Conservation (phyloP, 2,113 vertebrate genomes). For the Gambusia affinis region DNA sequence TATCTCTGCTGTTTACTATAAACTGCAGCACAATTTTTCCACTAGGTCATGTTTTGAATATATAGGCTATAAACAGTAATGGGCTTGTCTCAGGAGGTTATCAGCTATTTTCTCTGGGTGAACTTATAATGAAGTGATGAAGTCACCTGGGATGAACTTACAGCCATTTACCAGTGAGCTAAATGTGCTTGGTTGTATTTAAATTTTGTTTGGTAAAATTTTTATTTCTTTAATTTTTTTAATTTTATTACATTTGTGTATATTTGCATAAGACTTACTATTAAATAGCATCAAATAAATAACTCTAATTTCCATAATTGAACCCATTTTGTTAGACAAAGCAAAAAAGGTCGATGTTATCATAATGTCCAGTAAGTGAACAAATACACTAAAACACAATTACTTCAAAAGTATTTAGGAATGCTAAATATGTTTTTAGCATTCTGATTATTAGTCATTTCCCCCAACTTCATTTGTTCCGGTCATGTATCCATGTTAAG, state of each 20-base stretch:
- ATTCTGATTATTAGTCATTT: no score
- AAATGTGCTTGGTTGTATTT: background rate
- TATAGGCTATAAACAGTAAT: conserved; percentile 3
- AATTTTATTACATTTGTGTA: background rate
- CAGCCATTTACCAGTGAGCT: background rate
- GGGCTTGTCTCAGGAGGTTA: conserved; percentile 12
- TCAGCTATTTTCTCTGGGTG: background rate
- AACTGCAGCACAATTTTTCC: conserved; percentile 1
- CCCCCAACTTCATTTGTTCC: no score
- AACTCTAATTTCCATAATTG: background rate
- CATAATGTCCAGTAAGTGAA: background rate
- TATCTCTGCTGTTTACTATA: conserved; percentile 27
- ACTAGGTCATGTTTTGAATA: conserved; percentile 6
- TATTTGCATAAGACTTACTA: background rate
- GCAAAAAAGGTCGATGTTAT: background rate
- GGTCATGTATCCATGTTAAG: background rate
- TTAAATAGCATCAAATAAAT: background rate
- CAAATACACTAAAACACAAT: background rate
- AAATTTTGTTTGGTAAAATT: background rate
- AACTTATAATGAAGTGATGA: background rate
- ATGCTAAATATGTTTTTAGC: no score
- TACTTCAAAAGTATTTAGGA: background rate
- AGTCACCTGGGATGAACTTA: background rate
- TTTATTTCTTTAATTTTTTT: background rate
- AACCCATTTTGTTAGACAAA: background rate